A percentile compares a stretch with the other conserved stretches of the same genome.
Conservation (phyloP, 1,140 invertebrate genomes). For the Parasteatoda tepidariorum region DNA sequence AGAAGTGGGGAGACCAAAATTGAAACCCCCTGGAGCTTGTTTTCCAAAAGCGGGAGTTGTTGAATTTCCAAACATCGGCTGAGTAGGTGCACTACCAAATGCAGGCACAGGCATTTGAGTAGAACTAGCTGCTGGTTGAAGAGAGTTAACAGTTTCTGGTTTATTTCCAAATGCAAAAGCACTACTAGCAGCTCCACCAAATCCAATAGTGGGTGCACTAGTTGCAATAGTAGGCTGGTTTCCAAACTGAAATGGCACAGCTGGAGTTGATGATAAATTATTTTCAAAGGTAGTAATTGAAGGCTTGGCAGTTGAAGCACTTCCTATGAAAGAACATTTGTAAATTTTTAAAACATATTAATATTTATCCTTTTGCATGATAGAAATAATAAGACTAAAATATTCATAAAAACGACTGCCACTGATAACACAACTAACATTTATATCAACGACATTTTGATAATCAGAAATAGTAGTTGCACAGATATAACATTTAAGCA, state of each 20-base stretch:
- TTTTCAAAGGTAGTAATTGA: too few relatives aligned
- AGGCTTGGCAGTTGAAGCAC: too few relatives aligned
- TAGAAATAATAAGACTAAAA: too few relatives aligned
- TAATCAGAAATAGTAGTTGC: too few relatives aligned
- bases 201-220: neutral
- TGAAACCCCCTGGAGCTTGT: conserved; percentile 5
- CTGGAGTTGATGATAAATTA: too few relatives aligned
- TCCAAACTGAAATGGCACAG: neutral
- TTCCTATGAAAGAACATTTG: too few relatives aligned
- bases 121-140: neutral
- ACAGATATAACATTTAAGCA: too few relatives aligned
- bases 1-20: conserved; percentile 18
- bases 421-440: too few relatives aligned
- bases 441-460: too few relatives aligned
- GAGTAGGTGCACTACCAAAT: conserved; percentile 11
- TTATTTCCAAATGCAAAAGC: neutral
- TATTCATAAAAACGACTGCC: too few relatives aligned
- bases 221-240: neutral
- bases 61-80: conserved; percentile 27
- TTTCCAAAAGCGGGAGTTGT: conserved; percentile 13
- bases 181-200: neutral
- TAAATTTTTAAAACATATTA: too few relatives aligned
- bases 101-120: neutral
- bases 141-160: neutral
- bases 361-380: too few relatives aligned